Conservation (phyloP, 2,797 vertebrate genomes). For the Eulemur mongoz region DNA sequence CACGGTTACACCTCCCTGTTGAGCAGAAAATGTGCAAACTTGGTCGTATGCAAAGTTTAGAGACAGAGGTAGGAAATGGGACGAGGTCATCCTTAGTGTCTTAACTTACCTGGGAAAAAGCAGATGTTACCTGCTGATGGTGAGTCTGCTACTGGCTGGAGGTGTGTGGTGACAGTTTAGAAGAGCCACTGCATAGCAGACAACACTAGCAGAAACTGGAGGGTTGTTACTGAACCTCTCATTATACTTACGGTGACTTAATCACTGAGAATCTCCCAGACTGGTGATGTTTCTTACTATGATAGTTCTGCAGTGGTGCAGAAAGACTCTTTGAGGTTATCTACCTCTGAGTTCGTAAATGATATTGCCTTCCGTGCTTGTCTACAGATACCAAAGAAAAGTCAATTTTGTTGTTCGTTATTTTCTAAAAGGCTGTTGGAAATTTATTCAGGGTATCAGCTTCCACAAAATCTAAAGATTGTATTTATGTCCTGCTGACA, state of each 20-base stretch:
- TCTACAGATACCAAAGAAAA: slow-evolving; percentile 32
- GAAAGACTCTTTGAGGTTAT: background rate
- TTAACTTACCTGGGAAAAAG: background rate
- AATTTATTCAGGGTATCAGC: slow-evolving; percentile 51
- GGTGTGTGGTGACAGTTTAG: background rate
- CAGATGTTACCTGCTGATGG: background rate
- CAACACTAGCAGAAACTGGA: background rate
- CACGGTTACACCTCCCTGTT: background rate
- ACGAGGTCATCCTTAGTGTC: background rate
- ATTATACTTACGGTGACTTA: background rate
- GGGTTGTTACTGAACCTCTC: background rate
- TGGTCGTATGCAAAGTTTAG: background rate
- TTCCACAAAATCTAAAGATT: slow-evolving; percentile 35
- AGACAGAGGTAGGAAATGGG: background rate
- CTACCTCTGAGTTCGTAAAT: background rate
- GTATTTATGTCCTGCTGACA: slow-evolving; percentile 62
- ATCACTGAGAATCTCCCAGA: background rate
- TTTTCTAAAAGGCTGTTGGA: slow-evolving; percentile 68
- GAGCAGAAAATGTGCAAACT: background rate
- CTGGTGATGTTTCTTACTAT: background rate
- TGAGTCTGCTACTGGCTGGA: background rate
- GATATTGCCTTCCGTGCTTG: background rate
- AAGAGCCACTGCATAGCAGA: background rate
- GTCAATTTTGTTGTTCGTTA: slow-evolving; percentile 61
- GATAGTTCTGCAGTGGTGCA: background rate